Percentiles rank a stretch among this genome's conserved stretches.
These are phyloP conservation scores for Cynocephalus volans DNA, from an alignment of 2,113 vertebrate genomes.

Conservation along the genomic window DNA sequence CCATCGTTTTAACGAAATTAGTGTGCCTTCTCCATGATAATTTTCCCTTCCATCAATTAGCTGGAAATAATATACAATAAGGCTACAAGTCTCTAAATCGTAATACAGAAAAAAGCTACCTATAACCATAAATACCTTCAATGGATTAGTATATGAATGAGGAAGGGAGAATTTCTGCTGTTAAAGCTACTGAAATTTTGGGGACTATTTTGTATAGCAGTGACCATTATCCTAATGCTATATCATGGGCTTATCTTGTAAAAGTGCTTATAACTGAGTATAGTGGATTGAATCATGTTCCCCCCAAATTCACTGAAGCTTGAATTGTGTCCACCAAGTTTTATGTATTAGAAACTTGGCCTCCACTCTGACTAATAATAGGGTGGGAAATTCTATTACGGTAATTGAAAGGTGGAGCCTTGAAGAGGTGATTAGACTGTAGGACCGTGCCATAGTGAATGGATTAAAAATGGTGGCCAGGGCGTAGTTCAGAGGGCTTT, in stretches of 20 bases:
- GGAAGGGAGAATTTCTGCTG: not conserved
- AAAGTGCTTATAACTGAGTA: not conserved
- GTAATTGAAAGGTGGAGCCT: too few species aligned
- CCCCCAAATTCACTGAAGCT: too few species aligned
- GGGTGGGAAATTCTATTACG: too few species aligned
- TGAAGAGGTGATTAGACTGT: too few species aligned
- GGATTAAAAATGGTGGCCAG: too few species aligned
- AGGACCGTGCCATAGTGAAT: too few species aligned
- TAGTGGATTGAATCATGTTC: too few species aligned
- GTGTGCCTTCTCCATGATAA: not conserved
- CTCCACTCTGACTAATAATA: too few species aligned
- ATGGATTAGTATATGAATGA: not conserved
- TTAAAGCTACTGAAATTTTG: not conserved
- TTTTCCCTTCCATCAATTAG: not conserved
- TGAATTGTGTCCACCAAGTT: too few species aligned
- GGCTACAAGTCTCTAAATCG: not conserved
- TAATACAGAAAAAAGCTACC: not conserved
- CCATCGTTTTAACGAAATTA: not conserved
- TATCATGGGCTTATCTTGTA: not conserved
- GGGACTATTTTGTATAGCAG: not conserved
- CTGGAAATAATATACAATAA: not conserved
- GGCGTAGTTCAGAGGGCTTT: too few species aligned
- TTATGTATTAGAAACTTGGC: too few species aligned
- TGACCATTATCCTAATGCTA: not conserved
- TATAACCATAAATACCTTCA: not conserved